Conservation (phyloP, 1,140 invertebrate genomes). For the Drosophila rufa region DNA sequence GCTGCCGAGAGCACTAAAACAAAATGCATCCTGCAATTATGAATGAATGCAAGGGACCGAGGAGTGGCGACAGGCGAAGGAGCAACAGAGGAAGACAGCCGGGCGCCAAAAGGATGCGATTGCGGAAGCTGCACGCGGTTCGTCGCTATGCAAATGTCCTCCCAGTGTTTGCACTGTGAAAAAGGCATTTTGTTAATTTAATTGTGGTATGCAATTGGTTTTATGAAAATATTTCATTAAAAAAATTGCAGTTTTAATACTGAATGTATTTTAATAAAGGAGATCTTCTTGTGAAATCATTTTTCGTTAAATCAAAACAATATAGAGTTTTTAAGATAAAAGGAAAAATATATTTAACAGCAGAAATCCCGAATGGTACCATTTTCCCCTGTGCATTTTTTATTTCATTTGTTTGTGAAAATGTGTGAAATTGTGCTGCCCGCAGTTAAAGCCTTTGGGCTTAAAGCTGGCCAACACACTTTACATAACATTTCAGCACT, state of each 20-base stretch:
- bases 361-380: neutral
- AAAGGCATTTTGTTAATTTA: neutral
- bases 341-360: neutral
- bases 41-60: conserved; percentile 53
- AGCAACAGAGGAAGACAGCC: conserved; percentile 44
- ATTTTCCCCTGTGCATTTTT: neutral
- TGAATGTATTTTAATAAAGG: too few relatives aligned
- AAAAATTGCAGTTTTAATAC: too few relatives aligned
- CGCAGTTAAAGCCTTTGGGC: conserved; percentile 19
- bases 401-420: neutral
- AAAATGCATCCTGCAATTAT: conserved; percentile 80
- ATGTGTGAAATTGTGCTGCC: neutral
- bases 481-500: conserved; percentile 44
- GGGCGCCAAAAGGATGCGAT: conserved; percentile 54
- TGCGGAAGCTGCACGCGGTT: conserved; percentile 48
- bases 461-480: conserved; percentile 43
- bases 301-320: too few relatives aligned
- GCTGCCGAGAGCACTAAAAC: conserved; percentile 47
- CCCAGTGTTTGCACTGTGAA: conserved; percentile 3
- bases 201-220: neutral
- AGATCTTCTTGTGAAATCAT: too few relatives aligned
- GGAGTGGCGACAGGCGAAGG: conserved; percentile 23
- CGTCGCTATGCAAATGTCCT: conserved; percentile 34
- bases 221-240: neutral
- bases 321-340: too few relatives aligned